Conservation (phyloP, 1,140 invertebrate species). For the Anoplolepis gracilipes region DNA sequence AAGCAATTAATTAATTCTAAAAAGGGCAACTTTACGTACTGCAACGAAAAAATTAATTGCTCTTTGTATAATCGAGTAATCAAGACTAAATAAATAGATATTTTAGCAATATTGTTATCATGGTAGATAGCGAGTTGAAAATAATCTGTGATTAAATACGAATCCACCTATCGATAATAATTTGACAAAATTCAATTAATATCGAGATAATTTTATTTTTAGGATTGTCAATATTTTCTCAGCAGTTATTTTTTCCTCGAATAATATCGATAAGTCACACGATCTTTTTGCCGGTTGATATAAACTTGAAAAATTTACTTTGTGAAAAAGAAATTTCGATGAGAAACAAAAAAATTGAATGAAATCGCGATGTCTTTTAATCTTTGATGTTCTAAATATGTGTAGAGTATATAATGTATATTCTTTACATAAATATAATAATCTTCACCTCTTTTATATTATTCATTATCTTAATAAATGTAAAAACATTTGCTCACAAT, state of each 20-base stretch:
- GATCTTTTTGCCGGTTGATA: background rate
- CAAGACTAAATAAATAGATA: conserved; percentile 10
- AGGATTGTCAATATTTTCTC: conserved; percentile 14
- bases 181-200: conserved; percentile 40
- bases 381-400: background rate
- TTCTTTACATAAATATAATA: background rate
- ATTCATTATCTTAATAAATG: background rate
- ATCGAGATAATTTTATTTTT: conserved; percentile 40
- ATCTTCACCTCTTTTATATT: background rate
- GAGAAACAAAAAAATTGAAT: conserved; percentile 4
- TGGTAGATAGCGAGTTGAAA: background rate
- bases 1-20: no score
- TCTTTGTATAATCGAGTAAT: background rate
- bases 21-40: background rate
- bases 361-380: background rate
- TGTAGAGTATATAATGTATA: background rate
- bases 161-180: conserved; percentile 4
- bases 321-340: background rate
- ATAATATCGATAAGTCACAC: conserved; percentile 22
- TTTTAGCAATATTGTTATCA: conserved; percentile 28
- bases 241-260: background rate
- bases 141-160: conserved; percentile 41
- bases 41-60: conserved; percentile 3
- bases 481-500: background rate
- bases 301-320: conserved; percentile 1